Evolutionary conservation across 2,113 vertebrate species (phyloP), one percentile per base, ranked within the genome.

Genomic region (Lamprologus lemairii): DNA sequence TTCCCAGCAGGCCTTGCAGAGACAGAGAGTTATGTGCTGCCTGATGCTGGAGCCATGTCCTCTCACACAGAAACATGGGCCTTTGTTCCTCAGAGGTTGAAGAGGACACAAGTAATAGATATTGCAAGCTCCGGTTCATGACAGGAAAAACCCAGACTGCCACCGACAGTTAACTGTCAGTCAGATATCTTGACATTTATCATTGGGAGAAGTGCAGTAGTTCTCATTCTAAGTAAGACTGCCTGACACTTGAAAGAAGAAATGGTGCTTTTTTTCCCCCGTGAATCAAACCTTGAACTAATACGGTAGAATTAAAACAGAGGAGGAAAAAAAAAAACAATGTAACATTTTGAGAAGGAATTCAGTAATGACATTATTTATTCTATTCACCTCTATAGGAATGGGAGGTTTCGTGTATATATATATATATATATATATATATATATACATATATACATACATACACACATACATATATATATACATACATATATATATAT

Each of bases 101-200:
- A 96, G 90, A 95, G 95, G 94, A 95, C 93, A 79, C 79, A 82
- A 54, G 93, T 92, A 94, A 94, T 87, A 9, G 91, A 95, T 94
- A 93, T 55, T 5, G 81, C 7, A 10, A 83, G 88, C 89, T 92
- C 92, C 78, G 42, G 83, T 92, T 90, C 81, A 28, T 88, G 91
- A 92, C 89, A 93, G 87, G 89, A 94, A 86, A 80, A 90, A 87
- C 78, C 87, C 7, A 60, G 26, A 83, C 35, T 19, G 40, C 68
- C 81, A 85, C 17, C 88, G 89, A 92, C 90, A 86, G 86, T 63
- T 89, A 71, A 87, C 78, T 90, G 91, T 89, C 90, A 90, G 75
- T 82, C 86, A 84, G 75, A 90, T 68, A 47, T 35, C 55, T 35
- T 88, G 87, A 86, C 75, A 86, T 89, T 83, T 11, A 86, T 88